These are phyloP conservation scores for Trinorchestia longiramus DNA, from an alignment of 1,140 invertebrate genomes.

Conservation along the genomic window DNA sequence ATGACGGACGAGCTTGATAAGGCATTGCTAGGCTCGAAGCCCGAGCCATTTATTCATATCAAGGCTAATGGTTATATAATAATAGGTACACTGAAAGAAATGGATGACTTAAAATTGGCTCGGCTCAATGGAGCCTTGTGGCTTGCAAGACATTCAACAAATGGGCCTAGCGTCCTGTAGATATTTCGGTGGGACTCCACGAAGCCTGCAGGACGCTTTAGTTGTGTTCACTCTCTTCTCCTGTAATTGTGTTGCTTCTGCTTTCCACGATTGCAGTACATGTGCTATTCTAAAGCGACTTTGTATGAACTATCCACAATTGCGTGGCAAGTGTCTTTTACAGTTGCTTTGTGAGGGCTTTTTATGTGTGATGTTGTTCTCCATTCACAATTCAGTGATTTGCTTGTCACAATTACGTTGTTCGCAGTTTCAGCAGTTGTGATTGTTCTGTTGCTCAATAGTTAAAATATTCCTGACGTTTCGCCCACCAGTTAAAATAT, in stretches of 20 bases:
- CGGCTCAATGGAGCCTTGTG: constrained; percentile 14
- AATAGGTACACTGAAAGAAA: constrained; percentile 55
- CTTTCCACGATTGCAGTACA: background rate
- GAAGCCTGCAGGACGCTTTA: background rate
- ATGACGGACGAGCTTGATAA: constrained; percentile 57
- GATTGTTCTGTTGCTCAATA: background rate
- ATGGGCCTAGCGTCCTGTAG: constrained; percentile 2
- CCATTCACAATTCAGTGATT: background rate
- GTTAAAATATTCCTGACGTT: no score
- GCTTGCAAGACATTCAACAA: constrained; percentile 6
- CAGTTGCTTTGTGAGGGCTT: background rate
- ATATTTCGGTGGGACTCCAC: background rate
- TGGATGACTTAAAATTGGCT: constrained; percentile 51
- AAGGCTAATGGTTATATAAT: constrained; percentile 56
- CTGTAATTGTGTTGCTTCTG: background rate
- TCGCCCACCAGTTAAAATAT: no score
- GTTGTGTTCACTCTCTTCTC: background rate
- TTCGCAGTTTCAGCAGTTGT: background rate
- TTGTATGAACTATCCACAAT: no score
- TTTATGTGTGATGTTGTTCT: background rate
- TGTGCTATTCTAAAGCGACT: background rate
- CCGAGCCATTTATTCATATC: constrained; percentile 56
- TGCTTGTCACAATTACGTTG: background rate
- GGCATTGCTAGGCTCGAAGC: constrained; percentile 54
- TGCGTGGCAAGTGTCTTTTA: background rate